Conservation (phyloP, 2,888 invertebrate species). For the Scrobipalpa atriplicella region DNA sequence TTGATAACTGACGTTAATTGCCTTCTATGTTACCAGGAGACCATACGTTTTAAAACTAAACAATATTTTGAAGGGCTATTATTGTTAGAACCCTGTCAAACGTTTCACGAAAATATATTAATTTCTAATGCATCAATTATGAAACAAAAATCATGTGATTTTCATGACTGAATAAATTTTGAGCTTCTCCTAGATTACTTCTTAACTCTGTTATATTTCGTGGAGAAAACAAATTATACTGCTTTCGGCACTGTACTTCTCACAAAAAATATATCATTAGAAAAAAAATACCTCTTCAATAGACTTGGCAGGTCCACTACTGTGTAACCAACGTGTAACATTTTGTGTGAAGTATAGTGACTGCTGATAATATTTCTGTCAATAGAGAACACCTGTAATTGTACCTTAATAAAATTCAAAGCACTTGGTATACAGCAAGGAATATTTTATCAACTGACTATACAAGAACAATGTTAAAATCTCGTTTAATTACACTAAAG, state of each 20-base stretch:
- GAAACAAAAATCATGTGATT: constrained; percentile 55
- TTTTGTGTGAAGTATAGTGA: neutral
- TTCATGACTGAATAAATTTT: constrained; percentile 61
- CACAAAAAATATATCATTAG: neutral
- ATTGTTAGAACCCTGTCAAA: neutral
- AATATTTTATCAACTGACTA: neutral
- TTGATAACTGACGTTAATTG: constrained; percentile 72
- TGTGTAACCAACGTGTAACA: neutral
- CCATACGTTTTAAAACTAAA: constrained; percentile 50
- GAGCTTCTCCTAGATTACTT: constrained; percentile 61
- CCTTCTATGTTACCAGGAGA: constrained; percentile 74
- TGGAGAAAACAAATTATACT: constrained; percentile 29
- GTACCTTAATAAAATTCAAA: neutral
- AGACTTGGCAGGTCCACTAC: constrained; percentile 15
- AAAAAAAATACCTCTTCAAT: neutral
- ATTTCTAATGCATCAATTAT: constrained; percentile 44
- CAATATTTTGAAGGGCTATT: constrained; percentile 32
- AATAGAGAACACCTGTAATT: neutral
- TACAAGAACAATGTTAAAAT: neutral
- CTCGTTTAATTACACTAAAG: neutral
- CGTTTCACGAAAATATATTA: neutral
- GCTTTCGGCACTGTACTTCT: neutral
- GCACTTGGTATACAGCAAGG: neutral
- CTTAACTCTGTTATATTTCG: constrained; percentile 48
- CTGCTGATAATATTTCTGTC: neutral